Conservation (phyloP, 2,888 invertebrate genomes). For the Cepaea hortensis region DNA sequence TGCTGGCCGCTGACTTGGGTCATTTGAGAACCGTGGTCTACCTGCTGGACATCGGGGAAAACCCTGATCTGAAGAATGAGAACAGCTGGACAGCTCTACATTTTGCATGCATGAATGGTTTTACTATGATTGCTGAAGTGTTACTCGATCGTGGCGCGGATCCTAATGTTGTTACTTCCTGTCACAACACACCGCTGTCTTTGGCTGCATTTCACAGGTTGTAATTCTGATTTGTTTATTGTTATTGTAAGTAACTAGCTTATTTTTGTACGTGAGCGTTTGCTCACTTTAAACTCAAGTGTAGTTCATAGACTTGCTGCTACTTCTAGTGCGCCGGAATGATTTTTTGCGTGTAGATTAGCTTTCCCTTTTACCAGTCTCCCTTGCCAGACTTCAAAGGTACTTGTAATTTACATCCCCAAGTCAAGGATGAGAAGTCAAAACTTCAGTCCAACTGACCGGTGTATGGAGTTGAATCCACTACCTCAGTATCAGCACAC, state of each 20-base stretch:
- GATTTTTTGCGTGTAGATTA: too few relatives aligned
- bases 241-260: neutral
- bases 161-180: slow-evolving; percentile 61
- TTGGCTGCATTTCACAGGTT: slow-evolving; percentile 66
- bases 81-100: slow-evolving; percentile 68
- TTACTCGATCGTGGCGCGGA: slow-evolving; percentile 60
- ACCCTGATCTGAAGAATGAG: slow-evolving; percentile 57
- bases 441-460: too few relatives aligned
- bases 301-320: too few relatives aligned
- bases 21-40: slow-evolving; percentile 55
- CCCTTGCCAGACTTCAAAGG: too few relatives aligned
- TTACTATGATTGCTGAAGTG: slow-evolving; percentile 55
- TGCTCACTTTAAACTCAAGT: too few relatives aligned
- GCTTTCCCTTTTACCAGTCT: too few relatives aligned
- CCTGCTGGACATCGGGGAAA: slow-evolving; percentile 60
- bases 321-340: too few relatives aligned
- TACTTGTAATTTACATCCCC: too few relatives aligned
- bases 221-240: neutral
- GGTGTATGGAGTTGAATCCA: too few relatives aligned
- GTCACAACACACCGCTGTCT: slow-evolving; percentile 68
- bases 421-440: too few relatives aligned
- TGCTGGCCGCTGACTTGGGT: slow-evolving; percentile 64
- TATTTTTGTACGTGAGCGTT: too few relatives aligned
- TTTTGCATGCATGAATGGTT: slow-evolving; percentile 71
- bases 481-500: too few relatives aligned